A percentile compares a stretch with the other conserved stretches of the same genome.
Evolutionary conservation across 2,797 vertebrate species (phyloP).

Genomic region (Chanos chanos): DNA sequence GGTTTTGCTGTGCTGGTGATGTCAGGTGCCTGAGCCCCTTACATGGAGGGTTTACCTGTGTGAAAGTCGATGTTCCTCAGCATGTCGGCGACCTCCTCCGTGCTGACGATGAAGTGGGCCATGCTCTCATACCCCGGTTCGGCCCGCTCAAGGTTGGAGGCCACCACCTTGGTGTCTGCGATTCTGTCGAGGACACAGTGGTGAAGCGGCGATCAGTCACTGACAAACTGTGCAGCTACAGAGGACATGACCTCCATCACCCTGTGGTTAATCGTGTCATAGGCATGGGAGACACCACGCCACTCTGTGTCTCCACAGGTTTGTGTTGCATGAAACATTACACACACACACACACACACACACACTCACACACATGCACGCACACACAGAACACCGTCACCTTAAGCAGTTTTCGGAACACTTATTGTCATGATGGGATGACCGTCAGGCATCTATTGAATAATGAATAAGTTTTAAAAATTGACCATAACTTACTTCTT

Average conservation of each 20-base stretch:
- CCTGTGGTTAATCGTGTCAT: constrained; percentile 12
- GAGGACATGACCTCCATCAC: neutral
- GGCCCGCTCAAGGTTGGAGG: constrained; percentile 66
- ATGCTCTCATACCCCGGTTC: constrained; percentile 80
- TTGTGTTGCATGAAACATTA: constrained; percentile 6
- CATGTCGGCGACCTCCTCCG: constrained; percentile 72
- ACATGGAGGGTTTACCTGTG: constrained; percentile 59
- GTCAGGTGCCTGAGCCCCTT: no score
- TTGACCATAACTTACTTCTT: constrained; percentile 77
- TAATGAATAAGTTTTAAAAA: neutral
- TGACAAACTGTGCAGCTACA: constrained; percentile 11
- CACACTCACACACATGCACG: neutral
- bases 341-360: constrained; percentile 13
- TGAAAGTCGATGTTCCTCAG: constrained; percentile 82
- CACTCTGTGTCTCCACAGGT: constrained; percentile 19
- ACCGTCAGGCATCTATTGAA: no score
- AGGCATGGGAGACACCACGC: neutral
- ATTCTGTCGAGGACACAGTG: constrained; percentile 65
- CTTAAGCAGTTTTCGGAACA: constrained; percentile 9
- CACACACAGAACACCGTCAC: neutral
- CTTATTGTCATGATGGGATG: no score
- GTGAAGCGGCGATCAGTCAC: constrained; percentile 1
- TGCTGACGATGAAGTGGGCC: constrained; percentile 78
- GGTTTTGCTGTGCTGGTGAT: no score
- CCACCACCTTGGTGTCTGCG: constrained; percentile 67